Evolutionary conservation across 37 sponge, comb jelly and placozoan genomes (phyloP).

Genomic region (Ephydatia muelleri): DNA sequence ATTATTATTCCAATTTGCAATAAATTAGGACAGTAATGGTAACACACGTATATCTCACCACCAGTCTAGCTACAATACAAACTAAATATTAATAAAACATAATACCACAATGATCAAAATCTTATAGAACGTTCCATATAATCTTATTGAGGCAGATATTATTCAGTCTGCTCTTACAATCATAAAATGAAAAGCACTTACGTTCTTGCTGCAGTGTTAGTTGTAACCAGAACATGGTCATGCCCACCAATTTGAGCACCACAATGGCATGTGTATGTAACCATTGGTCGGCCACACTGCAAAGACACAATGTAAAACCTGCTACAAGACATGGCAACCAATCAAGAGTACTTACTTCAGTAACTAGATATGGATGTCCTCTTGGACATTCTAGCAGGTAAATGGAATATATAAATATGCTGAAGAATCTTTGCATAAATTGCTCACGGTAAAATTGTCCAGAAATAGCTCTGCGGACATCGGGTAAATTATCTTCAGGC

Average conservation of each 20-base stretch:
- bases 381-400: constrained; percentile 53
- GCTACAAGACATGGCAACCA: not conserved
- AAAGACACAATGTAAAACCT: constrained; percentile 26
- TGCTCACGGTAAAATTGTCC: constrained; percentile 52
- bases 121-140: too few relatives aligned
- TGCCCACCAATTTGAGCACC: constrained; percentile 48
- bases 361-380: constrained; percentile 77
- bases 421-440: not conserved
- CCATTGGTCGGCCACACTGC: constrained; percentile 53
- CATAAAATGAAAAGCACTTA: not conserved
- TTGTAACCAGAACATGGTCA: constrained; percentile 22
- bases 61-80: too few relatives aligned
- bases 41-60: too few relatives aligned
- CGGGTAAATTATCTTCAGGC: constrained; percentile 58
- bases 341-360: constrained; percentile 38
- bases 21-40: too few relatives aligned
- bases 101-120: too few relatives aligned
- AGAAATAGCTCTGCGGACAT: constrained; percentile 32
- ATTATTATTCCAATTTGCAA: too few relatives aligned
- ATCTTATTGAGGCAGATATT: too few relatives aligned
- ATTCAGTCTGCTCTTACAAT: too few relatives aligned
- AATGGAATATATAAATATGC: not conserved
- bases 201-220: constrained; percentile 49
- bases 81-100: too few relatives aligned
- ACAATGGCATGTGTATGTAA: constrained; percentile 45